phyloP scores from a whole-genome alignment of 2,797 vertebrate genomes.

The Cirrhinus molitorella region DNA sequence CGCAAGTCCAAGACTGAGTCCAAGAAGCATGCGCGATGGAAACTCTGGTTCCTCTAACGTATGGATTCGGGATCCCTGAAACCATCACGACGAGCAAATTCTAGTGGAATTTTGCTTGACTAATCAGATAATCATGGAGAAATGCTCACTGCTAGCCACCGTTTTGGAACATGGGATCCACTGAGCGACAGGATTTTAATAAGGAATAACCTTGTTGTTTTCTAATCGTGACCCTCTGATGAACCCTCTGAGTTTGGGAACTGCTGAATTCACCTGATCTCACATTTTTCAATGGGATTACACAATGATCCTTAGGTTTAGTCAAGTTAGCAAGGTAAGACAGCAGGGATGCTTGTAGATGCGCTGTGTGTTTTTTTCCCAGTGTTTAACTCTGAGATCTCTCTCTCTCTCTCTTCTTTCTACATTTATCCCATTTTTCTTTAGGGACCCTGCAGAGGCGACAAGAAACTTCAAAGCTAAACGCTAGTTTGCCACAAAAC shows the following conservation, averaged over 20 bases:
- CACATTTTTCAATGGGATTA: constrained; percentile 79
- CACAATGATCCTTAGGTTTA: constrained; percentile 63
- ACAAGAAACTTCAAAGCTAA: constrained; percentile 55
- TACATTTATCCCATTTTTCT: constrained; percentile 41
- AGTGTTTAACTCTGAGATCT: constrained; percentile 14
- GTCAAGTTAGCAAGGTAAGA: constrained; percentile 70
- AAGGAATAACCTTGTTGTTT: constrained; percentile 53
- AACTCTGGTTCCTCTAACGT: constrained; percentile 98
- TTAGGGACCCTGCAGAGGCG: constrained; percentile 41
- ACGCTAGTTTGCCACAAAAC: constrained; percentile 43
- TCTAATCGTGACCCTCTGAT: constrained; percentile 48
- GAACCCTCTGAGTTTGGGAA: constrained; percentile 59
- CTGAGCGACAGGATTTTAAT: constrained; percentile 38
- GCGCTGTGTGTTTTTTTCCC: background rate
- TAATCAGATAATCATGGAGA: constrained; percentile 19
- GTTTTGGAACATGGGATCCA: constrained; percentile 28
- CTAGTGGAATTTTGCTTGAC: constrained; percentile 40
- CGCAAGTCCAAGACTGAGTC: constrained; percentile 99
- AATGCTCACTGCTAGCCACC: constrained; percentile 13
- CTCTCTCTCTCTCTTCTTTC: constrained; percentile 3
- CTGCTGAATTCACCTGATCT: constrained; percentile 61
- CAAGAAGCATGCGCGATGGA: constrained; percentile 99
- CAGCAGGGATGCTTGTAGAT: constrained; percentile 49
- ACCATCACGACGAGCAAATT: constrained; percentile 17
- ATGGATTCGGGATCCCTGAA: constrained; percentile 22